Base-by-base conservation (phyloP, 2,888 invertebrate genomes). In the Mesorhabditis sp. region DNA sequence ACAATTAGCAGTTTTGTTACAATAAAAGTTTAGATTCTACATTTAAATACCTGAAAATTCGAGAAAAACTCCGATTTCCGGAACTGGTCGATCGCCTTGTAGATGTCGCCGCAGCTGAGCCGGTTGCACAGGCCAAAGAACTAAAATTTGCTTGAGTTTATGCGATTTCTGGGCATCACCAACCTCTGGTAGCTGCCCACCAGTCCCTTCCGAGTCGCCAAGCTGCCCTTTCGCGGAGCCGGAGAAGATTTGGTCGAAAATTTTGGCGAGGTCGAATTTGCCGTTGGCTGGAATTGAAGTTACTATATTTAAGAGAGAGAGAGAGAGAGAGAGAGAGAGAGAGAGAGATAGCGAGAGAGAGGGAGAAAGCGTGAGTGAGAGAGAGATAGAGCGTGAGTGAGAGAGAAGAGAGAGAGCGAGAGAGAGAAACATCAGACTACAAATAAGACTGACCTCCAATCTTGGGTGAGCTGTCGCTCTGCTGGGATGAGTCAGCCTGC, bases 1-100 rank as follows among this genome's bases (percentile, higher is more conserved):
- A n/a, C n/a, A n/a, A 28, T 28, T 28, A 28, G 28, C 1, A 28
- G 28, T 28, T 28, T 28, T 28, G 1, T 28, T 28, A 28, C 28
- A 28, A 50, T 50, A 50, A 50, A n/a, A 10, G 50, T 50, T 50
- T 50, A 50, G 6, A 50, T 50, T 50, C n/a, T 2, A 1, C 58
- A 1, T 50, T 50, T 50, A n/a, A 15, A 58, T 70, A 82, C 83
- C 75, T 83, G 84, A 71, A 84, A 83, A 68, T 84, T 84, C 62
- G 82, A 81, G 75, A 84, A 84, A 73, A 85, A 78, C 44, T 84
- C 84, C n/a, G 80, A 80, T 62, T 76, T 80, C 50, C 82, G 70
- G 73, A 84, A 84, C 69, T 83, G 77, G 69, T 84, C 84, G 42
- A 84, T 77, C 2, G 81, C 84, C 72, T 83, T 84, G 76, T 81